A percentile compares a stretch with the other conserved stretches of the same genome.
Evolutionary conservation across 2,797 vertebrate genomes (phyloP).

Genomic region (Xyrichtys novacula): DNA sequence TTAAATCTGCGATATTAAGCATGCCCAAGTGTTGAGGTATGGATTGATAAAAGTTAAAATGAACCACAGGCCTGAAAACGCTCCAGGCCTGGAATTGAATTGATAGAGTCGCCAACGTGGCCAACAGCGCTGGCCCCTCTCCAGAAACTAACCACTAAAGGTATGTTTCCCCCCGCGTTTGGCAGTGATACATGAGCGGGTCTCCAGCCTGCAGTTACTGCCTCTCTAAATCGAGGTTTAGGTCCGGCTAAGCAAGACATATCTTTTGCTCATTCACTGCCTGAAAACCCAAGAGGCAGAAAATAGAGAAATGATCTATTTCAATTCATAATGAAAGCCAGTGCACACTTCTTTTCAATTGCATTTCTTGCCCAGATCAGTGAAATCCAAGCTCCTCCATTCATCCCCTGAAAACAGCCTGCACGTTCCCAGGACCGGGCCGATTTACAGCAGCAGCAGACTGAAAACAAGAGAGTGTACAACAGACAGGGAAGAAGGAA

Average conservation of each 20-base stretch:
- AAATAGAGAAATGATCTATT: slow-evolving; percentile 53
- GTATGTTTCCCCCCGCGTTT: slow-evolving; percentile 52
- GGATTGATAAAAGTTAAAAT: slow-evolving; percentile 28
- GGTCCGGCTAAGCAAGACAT: slow-evolving; percentile 56
- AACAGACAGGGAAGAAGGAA: slow-evolving; percentile 13
- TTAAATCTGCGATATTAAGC: slow-evolving; percentile 25
- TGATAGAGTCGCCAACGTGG: slow-evolving; percentile 43
- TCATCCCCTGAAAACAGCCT: slow-evolving; percentile 38
- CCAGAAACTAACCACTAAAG: slow-evolving; percentile 60
- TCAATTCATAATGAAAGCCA: slow-evolving; percentile 67
- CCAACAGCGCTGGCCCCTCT: slow-evolving; percentile 51
- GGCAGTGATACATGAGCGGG: slow-evolving; percentile 55
- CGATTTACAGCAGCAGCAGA: slow-evolving; percentile 28
- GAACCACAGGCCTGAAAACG: slow-evolving; percentile 16
- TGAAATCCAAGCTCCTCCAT: slow-evolving; percentile 60
- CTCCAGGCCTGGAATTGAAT: slow-evolving; percentile 36
- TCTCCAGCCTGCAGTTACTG: slow-evolving; percentile 52
- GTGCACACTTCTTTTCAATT: slow-evolving; percentile 34
- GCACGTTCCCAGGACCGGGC: slow-evolving; percentile 19
- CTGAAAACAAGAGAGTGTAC: slow-evolving; percentile 32
- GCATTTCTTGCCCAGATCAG: slow-evolving; percentile 40
- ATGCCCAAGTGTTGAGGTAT: slow-evolving; percentile 30
- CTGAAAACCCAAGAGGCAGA: slow-evolving; percentile 40
- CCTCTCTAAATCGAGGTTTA: slow-evolving; percentile 44
- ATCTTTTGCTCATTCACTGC: slow-evolving; percentile 50